Evolutionary conservation across 2,888 invertebrate genomes (phyloP).

Genomic region (Pseudolycoriella hygida): DNA sequence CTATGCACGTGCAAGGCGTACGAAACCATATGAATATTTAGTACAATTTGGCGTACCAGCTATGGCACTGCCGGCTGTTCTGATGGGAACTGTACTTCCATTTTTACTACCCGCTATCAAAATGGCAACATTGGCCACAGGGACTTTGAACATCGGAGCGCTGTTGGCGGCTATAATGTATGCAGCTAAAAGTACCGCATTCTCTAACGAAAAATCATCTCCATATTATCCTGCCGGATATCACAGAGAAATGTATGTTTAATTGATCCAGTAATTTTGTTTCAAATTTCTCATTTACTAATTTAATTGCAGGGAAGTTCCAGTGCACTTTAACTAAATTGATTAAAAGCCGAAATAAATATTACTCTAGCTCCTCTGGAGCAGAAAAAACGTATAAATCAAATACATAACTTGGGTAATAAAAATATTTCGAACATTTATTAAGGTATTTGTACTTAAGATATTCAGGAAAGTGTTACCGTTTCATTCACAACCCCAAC

Average conservation of each 20-base stretch:
- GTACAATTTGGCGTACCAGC: slow-evolving; percentile 33
- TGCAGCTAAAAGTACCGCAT: slow-evolving; percentile 21
- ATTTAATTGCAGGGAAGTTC: too few relatives aligned
- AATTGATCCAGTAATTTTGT: too few relatives aligned
- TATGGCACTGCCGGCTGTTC: slow-evolving; percentile 40
- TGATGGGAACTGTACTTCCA: slow-evolving; percentile 47
- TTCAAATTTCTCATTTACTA: too few relatives aligned
- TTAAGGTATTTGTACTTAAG: too few relatives aligned
- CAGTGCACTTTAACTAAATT: too few relatives aligned
- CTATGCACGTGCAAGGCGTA: background rate
- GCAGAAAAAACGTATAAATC: too few relatives aligned
- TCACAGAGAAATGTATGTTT: slow-evolving; percentile 1
- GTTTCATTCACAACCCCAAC: too few relatives aligned
- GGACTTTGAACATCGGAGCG: slow-evolving; percentile 48
- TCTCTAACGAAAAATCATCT: background rate
- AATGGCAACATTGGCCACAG: slow-evolving; percentile 41
- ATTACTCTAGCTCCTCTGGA: too few relatives aligned
- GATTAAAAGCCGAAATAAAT: too few relatives aligned
- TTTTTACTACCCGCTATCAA: slow-evolving; percentile 49
- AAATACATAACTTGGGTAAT: too few relatives aligned
- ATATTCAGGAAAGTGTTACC: too few relatives aligned
- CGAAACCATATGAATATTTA: slow-evolving; percentile 14
- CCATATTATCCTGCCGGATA: slow-evolving; percentile 2
- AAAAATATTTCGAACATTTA: too few relatives aligned
- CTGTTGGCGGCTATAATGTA: slow-evolving; percentile 36